Base-by-base conservation (phyloP, 2,797 vertebrate genomes). In the Lacerta agilis region DNA sequence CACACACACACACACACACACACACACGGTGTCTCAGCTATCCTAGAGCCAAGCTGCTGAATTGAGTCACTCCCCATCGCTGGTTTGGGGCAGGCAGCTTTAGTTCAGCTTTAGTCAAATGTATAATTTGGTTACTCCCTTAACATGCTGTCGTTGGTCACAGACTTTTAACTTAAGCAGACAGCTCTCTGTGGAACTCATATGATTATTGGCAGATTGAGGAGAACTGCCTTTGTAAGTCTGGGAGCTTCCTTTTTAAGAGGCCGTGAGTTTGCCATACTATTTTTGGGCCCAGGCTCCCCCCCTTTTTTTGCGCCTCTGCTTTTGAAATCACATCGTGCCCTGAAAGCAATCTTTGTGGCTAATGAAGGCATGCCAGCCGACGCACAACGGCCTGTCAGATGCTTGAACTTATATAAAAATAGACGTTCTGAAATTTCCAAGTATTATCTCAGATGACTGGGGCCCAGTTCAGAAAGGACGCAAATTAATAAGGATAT, bases 341-440 rank as follows among this genome's bases (percentile, higher is more conserved):
- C 91, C 55, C 77, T 81, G 73, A 95, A 94, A 95, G 73, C 89
- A 85, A 85, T 93, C 94, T 94, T 92, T 89, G 79, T 73, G 89
- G 80, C 90, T 94, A 90, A 94, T 93, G 91, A 92, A 85, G 90
- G 75, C 92, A 93, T 95, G 89, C 45, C 87, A 78, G 78, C 80
- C 88, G 88, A 80, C 3, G 75, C 88, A 64, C 90, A 88, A 91
- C 69, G 79, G 77, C 92, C 88, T 92, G 77, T 76, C 5, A 85
- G 87, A 82, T 88, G 83, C 2, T 23, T 95, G 89, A 82, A 87
- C 92, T 93, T 86, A 11, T 17, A 85, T 94, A 93, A 88, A 95
- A 92, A 83, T 71, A 90, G 90, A 90, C 58, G 49, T 78, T 91
- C 91, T 90, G 88, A 88, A 91, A 88, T 86, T 55, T 71, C 80